Conservation (phyloP, 1,140 invertebrate species). For the Wiebesia pumilae region DNA sequence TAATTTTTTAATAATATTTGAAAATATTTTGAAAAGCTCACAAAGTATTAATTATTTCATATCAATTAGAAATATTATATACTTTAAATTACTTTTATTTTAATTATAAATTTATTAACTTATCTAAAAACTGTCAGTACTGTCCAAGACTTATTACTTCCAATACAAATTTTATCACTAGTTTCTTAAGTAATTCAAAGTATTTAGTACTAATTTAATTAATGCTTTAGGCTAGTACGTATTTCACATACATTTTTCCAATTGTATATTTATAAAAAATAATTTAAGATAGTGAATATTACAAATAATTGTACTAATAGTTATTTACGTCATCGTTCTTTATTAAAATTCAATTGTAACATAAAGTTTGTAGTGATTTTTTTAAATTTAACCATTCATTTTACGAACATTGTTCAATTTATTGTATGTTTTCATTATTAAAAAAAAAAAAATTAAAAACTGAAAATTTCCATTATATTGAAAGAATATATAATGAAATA, state of each 20-base stretch:
- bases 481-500: no score
- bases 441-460: no score
- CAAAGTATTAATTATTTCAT: conserved; percentile 24
- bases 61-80: conserved; percentile 10
- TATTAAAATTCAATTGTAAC: conserved; percentile 34
- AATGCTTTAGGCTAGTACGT: neutral
- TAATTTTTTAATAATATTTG: conserved; percentile 46
- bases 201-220: neutral
- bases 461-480: no score
- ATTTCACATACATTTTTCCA: conserved; percentile 10
- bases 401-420: neutral
- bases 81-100: conserved; percentile 9
- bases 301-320: conserved; percentile 34
- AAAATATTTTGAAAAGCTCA: no score
- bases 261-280: neutral
- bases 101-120: conserved; percentile 28
- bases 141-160: neutral
- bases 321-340: conserved; percentile 13
- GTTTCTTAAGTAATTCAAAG: neutral
- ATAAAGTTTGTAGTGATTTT: conserved; percentile 11
- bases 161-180: neutral
- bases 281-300: neutral
- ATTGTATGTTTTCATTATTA: no score
- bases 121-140: conserved; percentile 2
- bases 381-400: neutral